Evolutionary conservation across 2,113 vertebrate genomes (phyloP), one percentile per base, ranked within the genome.

Genomic region (Rhadina sibilatrix): DNA sequence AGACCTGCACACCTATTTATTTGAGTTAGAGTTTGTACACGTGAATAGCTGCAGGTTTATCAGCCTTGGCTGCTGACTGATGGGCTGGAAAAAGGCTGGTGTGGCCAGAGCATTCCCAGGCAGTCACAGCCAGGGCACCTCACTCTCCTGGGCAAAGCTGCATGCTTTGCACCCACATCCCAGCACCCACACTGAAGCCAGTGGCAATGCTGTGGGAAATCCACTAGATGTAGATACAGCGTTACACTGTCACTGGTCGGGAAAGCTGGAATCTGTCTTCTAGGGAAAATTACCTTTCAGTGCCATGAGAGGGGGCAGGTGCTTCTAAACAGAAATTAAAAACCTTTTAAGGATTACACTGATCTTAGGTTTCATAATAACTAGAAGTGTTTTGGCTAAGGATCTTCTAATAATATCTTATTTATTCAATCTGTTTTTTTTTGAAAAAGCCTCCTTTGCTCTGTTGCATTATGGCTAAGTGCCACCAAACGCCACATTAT

Each of bases 221-320:
- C 97, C 96, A 86, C 95, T 96, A 96, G 94, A 86, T 96, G 96
- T 96, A 96, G 95, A 88, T 94, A 50, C 88, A 95, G 96, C 14
- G 31, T 76, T 59, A 97, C 52, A 31, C 76, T 93, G 80, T 20
- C 78, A 35, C 50, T 17, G 12, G 15, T 49, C 33, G 46, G 54
- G 66, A 57, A 47, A 89, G 90, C 21, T 18, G 49, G 57, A 72
- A 23, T 68, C 40, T 75, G 12, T 53, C n/a, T 95, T 85, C 74
- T 69, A 69, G 54, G 65, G 77, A 91, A 89, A 93, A 83, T 46
- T 96, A 81, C 75, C 69, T 74, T 66, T n/a, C 59, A 49, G 66
- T 35, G 71, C 69, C 78, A 3, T 83, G 76, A 94, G 84, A 96
- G 87, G 87, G 91, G 87, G 87, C 74, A 92, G 93, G 60, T 89